A percentile compares a stretch with the other conserved stretches of the same genome.
Evolutionary conservation across 2,888 invertebrate genomes (phyloP).

Genomic region (Crocallis elinguaria): DNA sequence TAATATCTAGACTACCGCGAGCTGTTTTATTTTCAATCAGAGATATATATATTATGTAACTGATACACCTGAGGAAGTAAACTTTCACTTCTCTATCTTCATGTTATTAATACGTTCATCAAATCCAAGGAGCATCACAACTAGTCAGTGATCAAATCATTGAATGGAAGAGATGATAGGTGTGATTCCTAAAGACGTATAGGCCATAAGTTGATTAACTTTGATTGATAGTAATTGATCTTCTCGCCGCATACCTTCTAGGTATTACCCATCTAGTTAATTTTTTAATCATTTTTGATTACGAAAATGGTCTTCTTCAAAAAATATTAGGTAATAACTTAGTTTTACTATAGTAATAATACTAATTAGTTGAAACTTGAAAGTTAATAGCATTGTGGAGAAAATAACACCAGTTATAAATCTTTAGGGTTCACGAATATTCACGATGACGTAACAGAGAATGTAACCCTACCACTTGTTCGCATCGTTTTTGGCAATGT

Average conservation of each 20-base stretch:
- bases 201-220: background rate
- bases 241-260: background rate
- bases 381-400: too few species aligned
- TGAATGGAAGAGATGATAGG: background rate
- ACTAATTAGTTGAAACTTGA: too few species aligned
- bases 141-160: background rate
- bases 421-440: too few species aligned
- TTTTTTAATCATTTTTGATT: too few species aligned
- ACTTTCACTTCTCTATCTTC: constrained; percentile 32
- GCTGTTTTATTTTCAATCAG: constrained; percentile 45
- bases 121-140: too few species aligned
- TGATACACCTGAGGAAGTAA: constrained; percentile 45
- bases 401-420: too few species aligned
- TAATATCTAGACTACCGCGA: constrained; percentile 36
- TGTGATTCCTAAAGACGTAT: background rate
- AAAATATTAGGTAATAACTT: too few species aligned
- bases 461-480: constrained; percentile 2
- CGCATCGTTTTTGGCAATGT: constrained; percentile 7
- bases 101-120: too few species aligned
- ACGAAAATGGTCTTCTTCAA: too few species aligned
- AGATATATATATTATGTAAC: constrained; percentile 47
- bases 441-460: constrained; percentile 6
- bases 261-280: too few species aligned
- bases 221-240: background rate
- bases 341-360: too few species aligned